Base-by-base conservation (phyloP, 2,113 vertebrate genomes). In the Urocynchramus pylzowi region DNA sequence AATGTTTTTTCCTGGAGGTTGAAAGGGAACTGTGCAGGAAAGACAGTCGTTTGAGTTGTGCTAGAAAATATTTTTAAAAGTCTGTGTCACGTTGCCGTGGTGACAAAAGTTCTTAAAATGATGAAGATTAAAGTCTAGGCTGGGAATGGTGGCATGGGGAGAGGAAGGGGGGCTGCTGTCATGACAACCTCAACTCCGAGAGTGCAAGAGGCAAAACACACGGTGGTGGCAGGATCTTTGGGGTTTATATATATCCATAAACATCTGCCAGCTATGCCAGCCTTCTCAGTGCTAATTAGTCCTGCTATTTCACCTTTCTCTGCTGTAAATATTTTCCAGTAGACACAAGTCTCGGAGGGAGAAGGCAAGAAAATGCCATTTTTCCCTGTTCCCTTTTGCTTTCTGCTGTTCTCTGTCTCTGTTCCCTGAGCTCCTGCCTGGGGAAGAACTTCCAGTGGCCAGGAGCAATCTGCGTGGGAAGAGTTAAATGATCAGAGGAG, bases 61-160 rank as follows among this genome's bases (percentile, higher is more conserved):
- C 93, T 89, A 76, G 91, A 71, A 95, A 96, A 89, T 92, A 87
- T 76, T 96, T 97, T 94, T 91, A 33, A 94, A 94, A 97, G 91
- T 78, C 87, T 74, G 52, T 94, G 87, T 88, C 87, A 69, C 0
- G 90, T 97, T 96, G 96, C 95, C 37, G 10, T 96, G 95, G 95
- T 84, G 93, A 96, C 64, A 92, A 94, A 95, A 97, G 96, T 97
- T 96, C 86, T 96, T 90, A 84, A 92, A 92, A 92, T 57, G 85
- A 89, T 76, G 76, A 70, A 92, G 90, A 94, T 90, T 84, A 88
- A 95, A 96, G 93, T 87, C 69, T 33, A 49, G 83, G 88, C 86
- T 94, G 83, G 69, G 92, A 93, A 60, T 53, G 86, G 83, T 94
- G 95, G 84, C 93, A 89, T 47, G 83, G 84, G 56, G 85, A 91